A percentile compares a stretch with the other conserved stretches of the same genome.
These are phyloP conservation scores for Zosterops lateralis DNA, from an alignment of 2,113 vertebrate species.

Conservation along the genomic window DNA sequence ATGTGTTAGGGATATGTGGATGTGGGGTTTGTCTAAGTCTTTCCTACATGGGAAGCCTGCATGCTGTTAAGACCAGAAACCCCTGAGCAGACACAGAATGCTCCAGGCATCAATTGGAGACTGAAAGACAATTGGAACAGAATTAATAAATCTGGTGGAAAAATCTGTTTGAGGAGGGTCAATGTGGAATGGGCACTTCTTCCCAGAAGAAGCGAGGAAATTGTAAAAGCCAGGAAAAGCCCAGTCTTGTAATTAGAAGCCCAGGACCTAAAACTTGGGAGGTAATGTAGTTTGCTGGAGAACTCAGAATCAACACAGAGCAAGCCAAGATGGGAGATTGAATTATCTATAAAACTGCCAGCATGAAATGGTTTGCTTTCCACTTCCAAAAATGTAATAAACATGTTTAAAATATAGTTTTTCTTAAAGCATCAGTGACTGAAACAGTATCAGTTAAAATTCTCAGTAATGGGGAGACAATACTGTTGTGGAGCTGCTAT, in stretches of 20 bases:
- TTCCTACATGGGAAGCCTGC: rapidly evolving
- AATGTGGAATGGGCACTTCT: neutral
- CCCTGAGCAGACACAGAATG: neutral
- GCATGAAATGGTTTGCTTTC: neutral
- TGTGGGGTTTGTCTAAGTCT: neutral
- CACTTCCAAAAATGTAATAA: constrained; percentile 31
- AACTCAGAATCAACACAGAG: neutral
- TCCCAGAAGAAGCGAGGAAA: neutral
- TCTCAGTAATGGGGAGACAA: neutral
- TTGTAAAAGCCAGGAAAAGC: neutral
- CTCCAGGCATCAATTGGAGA: neutral
- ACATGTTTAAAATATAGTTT: neutral
- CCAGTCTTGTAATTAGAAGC: constrained; percentile 18
- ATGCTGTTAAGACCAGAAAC: neutral
- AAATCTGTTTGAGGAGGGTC: neutral
- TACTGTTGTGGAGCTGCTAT: neutral
- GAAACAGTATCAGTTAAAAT: neutral
- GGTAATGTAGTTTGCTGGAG: constrained; percentile 15
- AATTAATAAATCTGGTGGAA: neutral
- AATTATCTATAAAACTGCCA: constrained; percentile 32
- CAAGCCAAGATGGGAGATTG: neutral
- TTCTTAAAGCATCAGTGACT: neutral
- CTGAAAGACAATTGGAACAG: neutral
- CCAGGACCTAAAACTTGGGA: neutral
- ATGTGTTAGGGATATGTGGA: neutral